Evolutionary conservation across 1,140 invertebrate genomes (phyloP).

Genomic region (Drosophila santomea): DNA sequence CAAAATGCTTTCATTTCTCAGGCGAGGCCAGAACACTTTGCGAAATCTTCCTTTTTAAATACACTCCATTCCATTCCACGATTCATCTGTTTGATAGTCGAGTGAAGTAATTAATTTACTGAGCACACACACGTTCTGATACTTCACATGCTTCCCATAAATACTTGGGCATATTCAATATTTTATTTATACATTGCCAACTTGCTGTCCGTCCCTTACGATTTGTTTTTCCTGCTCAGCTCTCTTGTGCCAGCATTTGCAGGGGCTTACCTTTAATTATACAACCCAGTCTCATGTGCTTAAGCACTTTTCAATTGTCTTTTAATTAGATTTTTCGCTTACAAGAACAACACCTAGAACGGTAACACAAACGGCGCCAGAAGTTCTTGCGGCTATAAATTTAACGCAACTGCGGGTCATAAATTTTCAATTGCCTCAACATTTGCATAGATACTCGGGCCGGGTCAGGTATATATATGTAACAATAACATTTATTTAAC

Average conservation of each 20-base stretch:
- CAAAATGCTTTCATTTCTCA: constrained; percentile 45
- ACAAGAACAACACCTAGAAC: constrained; percentile 5
- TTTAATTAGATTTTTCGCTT: constrained; percentile 30
- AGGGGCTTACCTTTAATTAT: constrained; percentile 16
- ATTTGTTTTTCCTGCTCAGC: background rate
- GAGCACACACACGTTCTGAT: constrained; percentile 43
- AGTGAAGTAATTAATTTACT: constrained; percentile 75
- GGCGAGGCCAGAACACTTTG: background rate
- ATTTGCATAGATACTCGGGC: constrained; percentile 74
- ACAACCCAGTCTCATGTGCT: constrained; percentile 65
- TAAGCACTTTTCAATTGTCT: constrained; percentile 70
- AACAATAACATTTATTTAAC: constrained; percentile 40
- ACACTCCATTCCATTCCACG: background rate
- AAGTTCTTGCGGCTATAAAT: constrained; percentile 60
- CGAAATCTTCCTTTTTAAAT: constrained; percentile 1
- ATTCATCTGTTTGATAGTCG: constrained; percentile 16
- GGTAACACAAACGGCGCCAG: constrained; percentile 7
- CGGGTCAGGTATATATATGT: constrained; percentile 22
- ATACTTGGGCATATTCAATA: constrained; percentile 69
- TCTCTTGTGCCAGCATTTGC: constrained; percentile 26
- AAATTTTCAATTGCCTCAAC: constrained; percentile 81
- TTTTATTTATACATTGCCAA: constrained; percentile 68
- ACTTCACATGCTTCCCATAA: constrained; percentile 44
- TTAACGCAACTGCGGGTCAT: constrained; percentile 65
- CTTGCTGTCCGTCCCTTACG: constrained; percentile 20